These are phyloP conservation scores for Poecile montanus DNA, from an alignment of 2,797 vertebrate genomes.

Conservation along the genomic window DNA sequence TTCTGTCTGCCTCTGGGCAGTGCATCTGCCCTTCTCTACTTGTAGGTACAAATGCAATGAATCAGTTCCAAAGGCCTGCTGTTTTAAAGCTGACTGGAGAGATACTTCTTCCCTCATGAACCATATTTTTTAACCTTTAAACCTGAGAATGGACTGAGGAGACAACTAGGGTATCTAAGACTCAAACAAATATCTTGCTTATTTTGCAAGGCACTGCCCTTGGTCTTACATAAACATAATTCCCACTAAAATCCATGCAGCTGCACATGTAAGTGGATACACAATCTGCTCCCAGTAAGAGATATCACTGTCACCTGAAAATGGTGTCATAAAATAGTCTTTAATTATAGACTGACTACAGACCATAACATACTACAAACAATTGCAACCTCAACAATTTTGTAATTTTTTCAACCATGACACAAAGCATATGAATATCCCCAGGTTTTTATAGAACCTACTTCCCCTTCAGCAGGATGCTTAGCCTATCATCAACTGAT, in stretches of 20 bases:
- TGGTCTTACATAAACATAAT: background rate
- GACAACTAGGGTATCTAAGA: background rate
- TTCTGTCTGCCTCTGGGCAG: background rate
- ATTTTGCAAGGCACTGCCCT: background rate
- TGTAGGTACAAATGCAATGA: rapidly evolving
- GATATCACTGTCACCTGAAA: background rate
- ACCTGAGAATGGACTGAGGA: background rate
- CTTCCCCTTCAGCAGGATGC: slow-evolving; percentile 97
- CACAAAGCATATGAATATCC: background rate
- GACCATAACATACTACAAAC: background rate
- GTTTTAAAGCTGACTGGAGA: background rate
- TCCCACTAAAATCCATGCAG: background rate
- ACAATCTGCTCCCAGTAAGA: background rate
- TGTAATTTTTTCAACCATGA: background rate
- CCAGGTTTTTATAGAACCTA: slow-evolving; percentile 72
- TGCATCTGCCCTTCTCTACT: background rate
- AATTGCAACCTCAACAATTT: background rate
- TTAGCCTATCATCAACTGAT: slow-evolving; percentile 94
- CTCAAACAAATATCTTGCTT: background rate
- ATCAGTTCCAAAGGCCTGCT: background rate
- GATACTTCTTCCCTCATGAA: background rate
- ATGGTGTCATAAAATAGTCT: background rate
- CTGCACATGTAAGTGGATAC: background rate
- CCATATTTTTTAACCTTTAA: background rate
- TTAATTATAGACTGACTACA: rapidly evolving